phyloP scores from a whole-genome alignment of 2,113 vertebrate species.

The Sceloporus undulatus region DNA sequence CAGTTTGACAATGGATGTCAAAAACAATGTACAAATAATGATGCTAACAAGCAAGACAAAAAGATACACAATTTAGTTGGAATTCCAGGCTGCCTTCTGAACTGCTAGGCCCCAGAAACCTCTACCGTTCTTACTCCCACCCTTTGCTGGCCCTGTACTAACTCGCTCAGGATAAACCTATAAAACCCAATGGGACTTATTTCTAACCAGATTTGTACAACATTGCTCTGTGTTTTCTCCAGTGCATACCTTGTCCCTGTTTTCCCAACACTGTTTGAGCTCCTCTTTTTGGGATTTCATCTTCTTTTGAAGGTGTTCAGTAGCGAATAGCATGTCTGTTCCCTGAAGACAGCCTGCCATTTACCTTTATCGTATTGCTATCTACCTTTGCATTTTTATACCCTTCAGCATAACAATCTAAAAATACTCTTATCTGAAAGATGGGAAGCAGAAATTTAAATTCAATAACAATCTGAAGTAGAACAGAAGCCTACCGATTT shows the following conservation, averaged over 20 bases:
- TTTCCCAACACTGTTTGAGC: conserved; percentile 46
- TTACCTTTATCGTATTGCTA: conserved; percentile 39
- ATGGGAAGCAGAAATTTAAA: conserved; percentile 35
- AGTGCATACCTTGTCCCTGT: conserved; percentile 27
- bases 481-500: conserved; percentile 24
- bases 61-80: too few species aligned
- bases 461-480: neutral
- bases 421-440: conserved; percentile 26
- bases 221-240: neutral
- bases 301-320: neutral
- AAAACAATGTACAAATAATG: too few species aligned
- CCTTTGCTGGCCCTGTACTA: too few species aligned
- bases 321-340: conserved; percentile 23
- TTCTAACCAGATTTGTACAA: neutral
- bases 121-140: too few species aligned
- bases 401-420: conserved; percentile 47
- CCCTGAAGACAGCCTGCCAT: conserved; percentile 31
- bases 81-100: too few species aligned
- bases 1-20: too few species aligned
- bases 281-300: conserved; percentile 20
- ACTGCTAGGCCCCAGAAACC: too few species aligned
- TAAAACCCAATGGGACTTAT: too few species aligned
- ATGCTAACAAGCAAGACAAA: too few species aligned
- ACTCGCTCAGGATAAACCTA: too few species aligned
- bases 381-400: conserved; percentile 41